A percentile compares a stretch with the other conserved stretches of the same genome.
Evolutionary conservation across 2,113 vertebrate genomes (phyloP).

Genomic region (cattle (Bos taurus)): DNA sequence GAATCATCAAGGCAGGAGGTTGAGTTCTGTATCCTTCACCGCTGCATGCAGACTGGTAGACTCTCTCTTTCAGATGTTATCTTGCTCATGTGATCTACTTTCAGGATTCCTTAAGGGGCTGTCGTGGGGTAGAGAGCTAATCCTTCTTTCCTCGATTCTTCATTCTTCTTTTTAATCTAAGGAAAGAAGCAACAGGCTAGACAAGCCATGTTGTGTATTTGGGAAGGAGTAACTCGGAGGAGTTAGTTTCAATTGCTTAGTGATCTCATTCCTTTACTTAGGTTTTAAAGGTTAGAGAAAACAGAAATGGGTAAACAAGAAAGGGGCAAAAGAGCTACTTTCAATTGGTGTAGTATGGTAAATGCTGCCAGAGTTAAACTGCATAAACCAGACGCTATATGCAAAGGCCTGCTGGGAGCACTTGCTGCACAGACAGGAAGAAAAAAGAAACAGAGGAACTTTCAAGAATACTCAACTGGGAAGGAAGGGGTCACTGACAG

Average conservation of each 20-base stretch:
- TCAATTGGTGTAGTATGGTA: neutral
- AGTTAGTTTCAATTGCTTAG: neutral
- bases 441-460: neutral
- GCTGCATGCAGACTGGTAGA: neutral
- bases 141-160: neutral
- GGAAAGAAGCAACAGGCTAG: neutral
- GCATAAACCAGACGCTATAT: fast-evolving
- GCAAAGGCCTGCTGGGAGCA: neutral
- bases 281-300: neutral
- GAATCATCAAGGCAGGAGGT: neutral
- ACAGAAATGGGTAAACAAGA: neutral
- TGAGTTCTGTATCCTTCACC: neutral
- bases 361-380: neutral
- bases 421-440: neutral
- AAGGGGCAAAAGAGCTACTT: neutral
- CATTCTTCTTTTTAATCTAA: neutral
- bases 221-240: neutral
- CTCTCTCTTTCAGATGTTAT: neutral
- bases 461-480: too few relatives aligned
- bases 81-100: neutral
- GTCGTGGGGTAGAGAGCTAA: fast-evolving
- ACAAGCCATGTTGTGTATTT: neutral
- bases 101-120: neutral
- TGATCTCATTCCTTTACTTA: neutral
- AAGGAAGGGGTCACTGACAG: neutral